Base-by-base conservation (phyloP, 2,113 vertebrate genomes). In the Ctenodactylus gundi region DNA sequence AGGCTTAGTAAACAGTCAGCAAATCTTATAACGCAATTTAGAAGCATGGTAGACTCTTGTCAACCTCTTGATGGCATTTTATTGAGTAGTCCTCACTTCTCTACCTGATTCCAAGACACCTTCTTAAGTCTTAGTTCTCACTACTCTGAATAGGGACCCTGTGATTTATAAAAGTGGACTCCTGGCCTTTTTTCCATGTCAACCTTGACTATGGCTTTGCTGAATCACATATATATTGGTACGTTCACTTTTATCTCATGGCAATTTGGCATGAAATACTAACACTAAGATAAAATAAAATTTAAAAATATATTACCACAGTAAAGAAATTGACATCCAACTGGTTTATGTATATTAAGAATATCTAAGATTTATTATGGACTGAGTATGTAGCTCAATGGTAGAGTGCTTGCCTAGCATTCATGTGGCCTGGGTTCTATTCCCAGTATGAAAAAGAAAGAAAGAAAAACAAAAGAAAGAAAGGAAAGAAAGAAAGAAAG, bases 231-330 rank as follows among this genome's bases (percentile, higher is more conserved):
- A n/a, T 51, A 85, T 39, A 89, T 8, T 73, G 20, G 20, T 77
- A 78, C 14, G 25, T 77, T 96, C 73, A 41, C 68, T 75, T 81
- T 89, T 75, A 87, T 78, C 90, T 90, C 76, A 75, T 95, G 41
- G 76, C 90, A 68, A 90, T 65, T 57, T 87, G 31, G 41, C 21
- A 95, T 86, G n/a, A 90, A 91, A 86, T 90, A 92, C 8, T 94
- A 81, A 55, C 55, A 84, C 20, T 64, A 91, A 85, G 49, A 58
- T 73, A 90, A 36, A 20, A 39, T 57, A 62, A 78, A 68, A 90
- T 11, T 57, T 25, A 73, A 88, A n/a, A 94, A 72, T 87, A 62
- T n/a, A 72, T 9, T 76, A 73, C 34, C 57, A 87, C 29, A 58
- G 57, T 83, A 57, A 92, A 23, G 46, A 60, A 31, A 90, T 3